Base-by-base conservation (phyloP, 2,888 invertebrate genomes). In the Idaea straminata region DNA sequence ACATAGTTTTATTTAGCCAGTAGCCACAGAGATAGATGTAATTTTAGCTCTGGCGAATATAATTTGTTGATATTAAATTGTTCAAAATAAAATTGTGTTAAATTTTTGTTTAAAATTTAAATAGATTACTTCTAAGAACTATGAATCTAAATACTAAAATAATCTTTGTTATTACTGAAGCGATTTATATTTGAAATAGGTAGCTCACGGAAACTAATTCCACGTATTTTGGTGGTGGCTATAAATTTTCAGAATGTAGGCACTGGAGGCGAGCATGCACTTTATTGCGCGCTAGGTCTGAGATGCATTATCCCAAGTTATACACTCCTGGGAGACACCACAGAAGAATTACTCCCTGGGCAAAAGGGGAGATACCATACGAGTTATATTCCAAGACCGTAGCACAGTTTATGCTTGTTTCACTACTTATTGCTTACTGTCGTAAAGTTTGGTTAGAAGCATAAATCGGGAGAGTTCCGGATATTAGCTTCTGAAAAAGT, bases 331-430 rank as follows among this genome's bases (percentile, higher is more conserved):
- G 82, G 82, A 81, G 74, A 74, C 78, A 76, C 72, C 69, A 67
- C 74, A 78, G 82, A 84, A 82, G 83, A 83, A 88, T 84, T 78
- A 81, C 76, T 87, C 86, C 86, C 85, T 78, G 79, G 84, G 79
- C 72, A 83, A 25, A 82, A 78, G 80, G 82, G 83, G 79, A 74
- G 77, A 73, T 72, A 67, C 64, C 68, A 65, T 68, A 70, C 66
- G 62, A 68, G 70, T 72, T 70, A 70, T 69, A 74, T 65, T 62
- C 68, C 69, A 67, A 68, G 61, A 63, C 64, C 58, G 64, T 65
- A 62, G 63, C 62, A 63, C 72, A 63, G 69, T 71, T 72, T 71
- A 72, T 72, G 66, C 35, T 66, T 67, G 61, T 66, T 67, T 68
- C 63, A 65, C 63, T 61, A 63, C 62, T 68, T 61, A 38, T 63